These are phyloP conservation scores for Castor canadensis DNA, from an alignment of 2,113 vertebrate genomes.

Conservation along the genomic window DNA sequence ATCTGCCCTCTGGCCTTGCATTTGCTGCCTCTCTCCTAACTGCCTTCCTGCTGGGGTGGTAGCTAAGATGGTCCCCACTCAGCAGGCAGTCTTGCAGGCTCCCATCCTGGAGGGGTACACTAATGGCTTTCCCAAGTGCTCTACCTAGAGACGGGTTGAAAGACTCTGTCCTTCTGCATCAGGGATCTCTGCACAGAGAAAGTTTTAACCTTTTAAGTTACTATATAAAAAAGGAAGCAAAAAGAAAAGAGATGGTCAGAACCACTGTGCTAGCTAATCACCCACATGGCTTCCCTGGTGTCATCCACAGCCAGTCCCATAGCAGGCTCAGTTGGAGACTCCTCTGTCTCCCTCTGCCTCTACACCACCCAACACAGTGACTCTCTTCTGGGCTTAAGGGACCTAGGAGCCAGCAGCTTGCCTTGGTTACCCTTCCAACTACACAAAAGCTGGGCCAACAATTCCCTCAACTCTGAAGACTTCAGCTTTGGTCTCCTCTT, in stretches of 20 bases:
- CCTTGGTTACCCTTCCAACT: neutral
- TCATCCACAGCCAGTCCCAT: neutral
- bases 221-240: neutral
- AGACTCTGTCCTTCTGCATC: neutral
- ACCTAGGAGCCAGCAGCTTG: neutral
- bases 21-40: neutral
- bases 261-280: neutral
- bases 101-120: neutral
- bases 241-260: neutral
- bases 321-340: neutral
- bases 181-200: neutral
- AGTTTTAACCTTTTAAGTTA: slow-evolving; percentile 13
- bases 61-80: neutral
- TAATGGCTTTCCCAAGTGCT: neutral
- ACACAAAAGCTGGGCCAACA: neutral
- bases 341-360: neutral
- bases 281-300: rapidly evolving
- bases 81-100: neutral
- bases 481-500: neutral
- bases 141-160: neutral
- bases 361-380: neutral
- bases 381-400: neutral
- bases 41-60: neutral
- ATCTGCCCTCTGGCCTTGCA: neutral
- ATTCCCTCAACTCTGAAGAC: neutral